These are phyloP conservation scores for Callosobruchus maculatus DNA, from an alignment of 2,888 invertebrate genomes.

Conservation along the genomic window DNA sequence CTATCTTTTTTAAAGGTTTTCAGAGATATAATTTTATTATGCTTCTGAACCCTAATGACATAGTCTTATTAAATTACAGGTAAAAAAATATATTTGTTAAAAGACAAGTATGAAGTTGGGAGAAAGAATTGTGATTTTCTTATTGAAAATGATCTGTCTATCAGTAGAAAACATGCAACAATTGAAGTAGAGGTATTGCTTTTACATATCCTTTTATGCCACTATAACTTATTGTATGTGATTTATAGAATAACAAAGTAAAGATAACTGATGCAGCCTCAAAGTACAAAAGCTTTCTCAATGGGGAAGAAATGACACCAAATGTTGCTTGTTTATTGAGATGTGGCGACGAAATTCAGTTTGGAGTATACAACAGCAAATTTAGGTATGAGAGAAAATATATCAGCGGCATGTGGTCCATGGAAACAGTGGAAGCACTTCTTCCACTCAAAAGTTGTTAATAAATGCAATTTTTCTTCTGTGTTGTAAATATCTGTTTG, in stretches of 20 bases:
- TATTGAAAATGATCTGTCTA: constrained; percentile 66
- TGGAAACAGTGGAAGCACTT: too few species aligned
- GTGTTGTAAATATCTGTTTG: too few species aligned
- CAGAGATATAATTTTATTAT: too few species aligned
- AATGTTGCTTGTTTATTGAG: constrained; percentile 51
- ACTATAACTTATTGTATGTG: constrained; percentile 22
- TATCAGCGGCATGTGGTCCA: too few species aligned
- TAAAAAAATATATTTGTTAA: constrained; percentile 29
- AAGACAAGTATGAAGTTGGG: constrained; percentile 51
- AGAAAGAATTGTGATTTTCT: constrained; percentile 64
- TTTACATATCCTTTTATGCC: neutral
- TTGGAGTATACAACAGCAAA: constrained; percentile 64
- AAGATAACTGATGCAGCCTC: constrained; percentile 61
- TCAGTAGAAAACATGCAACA: constrained; percentile 74
- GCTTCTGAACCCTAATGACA: too few species aligned
- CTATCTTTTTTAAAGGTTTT: too few species aligned
- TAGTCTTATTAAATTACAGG: constrained; percentile 17
- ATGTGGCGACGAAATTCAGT: constrained; percentile 60
- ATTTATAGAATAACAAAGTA: constrained; percentile 41
- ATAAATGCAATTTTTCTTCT: too few species aligned
- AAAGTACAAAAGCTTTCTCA: constrained; percentile 71
- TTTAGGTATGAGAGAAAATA: constrained; percentile 54
- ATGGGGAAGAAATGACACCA: constrained; percentile 50
- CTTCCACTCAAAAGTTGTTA: too few species aligned
- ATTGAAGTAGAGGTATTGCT: constrained; percentile 44